Percentiles rank a stretch among this genome's conserved stretches.
Evolutionary conservation across 2,113 vertebrate species (phyloP).

Genomic region (Zosterops lateralis): DNA sequence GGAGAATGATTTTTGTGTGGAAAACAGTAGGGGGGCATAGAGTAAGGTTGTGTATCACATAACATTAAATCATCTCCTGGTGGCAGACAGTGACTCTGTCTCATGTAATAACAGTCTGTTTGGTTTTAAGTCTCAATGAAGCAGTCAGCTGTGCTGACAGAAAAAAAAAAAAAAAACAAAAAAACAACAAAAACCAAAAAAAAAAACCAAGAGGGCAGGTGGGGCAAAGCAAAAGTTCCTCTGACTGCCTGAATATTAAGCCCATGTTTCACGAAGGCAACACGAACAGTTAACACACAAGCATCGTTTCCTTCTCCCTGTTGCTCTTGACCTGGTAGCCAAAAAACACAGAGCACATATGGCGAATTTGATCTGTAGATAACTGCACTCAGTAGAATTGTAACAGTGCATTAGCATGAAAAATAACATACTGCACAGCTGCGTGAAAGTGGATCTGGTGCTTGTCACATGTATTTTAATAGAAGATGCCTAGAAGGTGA

Average conservation of each 20-base stretch:
- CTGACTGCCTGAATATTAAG: not conserved
- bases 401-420: conserved; percentile 53
- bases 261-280: conserved; percentile 7
- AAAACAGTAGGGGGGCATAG: conserved; percentile 47
- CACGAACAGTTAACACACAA: not conserved
- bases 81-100: conserved; percentile 62
- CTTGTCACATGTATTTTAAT: conserved; percentile 62
- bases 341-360: conserved; percentile 55
- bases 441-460: conserved; percentile 54
- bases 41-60: conserved; percentile 62
- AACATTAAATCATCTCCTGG: conserved; percentile 65
- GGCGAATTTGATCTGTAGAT: conserved; percentile 51
- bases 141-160: conserved; percentile 40
- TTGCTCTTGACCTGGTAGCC: conserved; percentile 61
- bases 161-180: not conserved
- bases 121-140: conserved; percentile 46
- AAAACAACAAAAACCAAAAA: not conserved
- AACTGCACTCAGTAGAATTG: conserved; percentile 50
- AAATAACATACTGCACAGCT: conserved; percentile 56
- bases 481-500: conserved; percentile 62
- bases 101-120: conserved; percentile 50
- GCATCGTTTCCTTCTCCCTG: not conserved
- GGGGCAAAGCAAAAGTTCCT: conserved; percentile 5
- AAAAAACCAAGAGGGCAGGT: conserved; percentile 16
- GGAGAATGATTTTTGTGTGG: conserved; percentile 49